Evolutionary conservation across 2,113 vertebrate species (phyloP), one percentile per base, ranked within the genome.

Genomic region (Pandion haliaetus): DNA sequence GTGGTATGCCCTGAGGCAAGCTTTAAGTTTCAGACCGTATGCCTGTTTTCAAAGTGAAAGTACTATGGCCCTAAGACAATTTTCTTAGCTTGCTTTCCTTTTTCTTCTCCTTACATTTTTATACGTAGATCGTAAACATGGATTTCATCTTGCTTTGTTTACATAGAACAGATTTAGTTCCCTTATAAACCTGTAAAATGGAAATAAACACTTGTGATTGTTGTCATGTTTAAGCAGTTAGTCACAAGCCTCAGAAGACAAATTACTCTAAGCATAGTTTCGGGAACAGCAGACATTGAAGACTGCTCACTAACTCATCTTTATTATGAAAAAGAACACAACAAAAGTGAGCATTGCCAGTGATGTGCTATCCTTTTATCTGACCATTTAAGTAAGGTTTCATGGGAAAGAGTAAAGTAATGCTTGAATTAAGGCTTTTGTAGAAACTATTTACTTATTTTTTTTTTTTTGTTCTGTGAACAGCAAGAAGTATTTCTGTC

Each of bases 161-260:
- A 94, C 54, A 55, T 14, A 87, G 91, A 94, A 45, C 70, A 96
- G 93, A 94, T 97, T 93, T 73, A 82, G 40, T 91, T 95, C 40
- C 42, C 69, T 82, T 93, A 74, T 90, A 88, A 96, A 96, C 95
- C 70, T 89, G 54, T 86, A 82, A 95, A 92, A 86, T 81, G 36
- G 58, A 97, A 97, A 93, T 86, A 83, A 79, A 80, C 10, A 3
- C 77, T 92, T 82, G 63, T 72, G 82, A 82, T 70, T 87, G 61
- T 83, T 96, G 81, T 67, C 67, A 85, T 88, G 49, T 83, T 85
- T 93, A 89, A 88, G 73, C 49, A 89, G 77, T 72, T 93, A 96
- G 83, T 96, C 93, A 85, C 45, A 95, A 79, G 62, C 44, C 42
- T 91, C 45, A 61, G 71, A 90, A 97, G 87, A 97, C 36, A 91